Percentiles rank a stretch among this genome's conserved stretches.
Evolutionary conservation across 2,797 vertebrate species (phyloP).

Genomic region (Trichosurus vulpecula): DNA sequence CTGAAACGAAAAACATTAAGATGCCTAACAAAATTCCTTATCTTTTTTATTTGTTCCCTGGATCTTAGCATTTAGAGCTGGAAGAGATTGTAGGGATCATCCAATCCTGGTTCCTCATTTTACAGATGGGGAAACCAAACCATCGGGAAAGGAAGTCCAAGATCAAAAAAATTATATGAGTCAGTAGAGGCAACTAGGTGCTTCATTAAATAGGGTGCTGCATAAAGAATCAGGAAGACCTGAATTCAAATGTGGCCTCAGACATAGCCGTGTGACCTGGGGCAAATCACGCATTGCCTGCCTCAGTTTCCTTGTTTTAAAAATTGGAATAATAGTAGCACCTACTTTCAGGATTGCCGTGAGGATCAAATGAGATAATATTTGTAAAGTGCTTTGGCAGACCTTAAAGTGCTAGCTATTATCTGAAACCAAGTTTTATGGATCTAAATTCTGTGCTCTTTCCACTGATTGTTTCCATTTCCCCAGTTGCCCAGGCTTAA

Average conservation of each 20-base stretch:
- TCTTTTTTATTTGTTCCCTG: neutral
- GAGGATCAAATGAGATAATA: neutral
- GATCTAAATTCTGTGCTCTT: neutral
- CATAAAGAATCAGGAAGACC: neutral
- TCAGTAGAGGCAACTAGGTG: neutral
- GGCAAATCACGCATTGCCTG: neutral
- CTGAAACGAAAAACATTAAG: neutral
- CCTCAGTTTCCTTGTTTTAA: neutral
- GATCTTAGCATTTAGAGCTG: neutral
- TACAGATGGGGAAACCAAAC: too few species aligned
- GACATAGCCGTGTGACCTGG: too few species aligned
- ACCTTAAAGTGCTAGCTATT: neutral
- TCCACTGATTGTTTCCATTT: neutral
- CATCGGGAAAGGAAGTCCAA: neutral
- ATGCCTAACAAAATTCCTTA: neutral
- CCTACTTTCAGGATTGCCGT: neutral
- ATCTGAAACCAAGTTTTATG: neutral
- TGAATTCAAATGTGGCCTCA: neutral
- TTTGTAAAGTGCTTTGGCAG: neutral
- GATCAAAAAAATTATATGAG: neutral
- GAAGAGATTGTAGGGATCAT: neutral
- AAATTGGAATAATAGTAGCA: neutral
- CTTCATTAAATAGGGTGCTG: neutral
- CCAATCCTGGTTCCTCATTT: neutral
- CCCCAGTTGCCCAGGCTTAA: too few species aligned